Evolutionary conservation across 2,797 vertebrate genomes (phyloP).

Genomic region (Falco concolor): DNA sequence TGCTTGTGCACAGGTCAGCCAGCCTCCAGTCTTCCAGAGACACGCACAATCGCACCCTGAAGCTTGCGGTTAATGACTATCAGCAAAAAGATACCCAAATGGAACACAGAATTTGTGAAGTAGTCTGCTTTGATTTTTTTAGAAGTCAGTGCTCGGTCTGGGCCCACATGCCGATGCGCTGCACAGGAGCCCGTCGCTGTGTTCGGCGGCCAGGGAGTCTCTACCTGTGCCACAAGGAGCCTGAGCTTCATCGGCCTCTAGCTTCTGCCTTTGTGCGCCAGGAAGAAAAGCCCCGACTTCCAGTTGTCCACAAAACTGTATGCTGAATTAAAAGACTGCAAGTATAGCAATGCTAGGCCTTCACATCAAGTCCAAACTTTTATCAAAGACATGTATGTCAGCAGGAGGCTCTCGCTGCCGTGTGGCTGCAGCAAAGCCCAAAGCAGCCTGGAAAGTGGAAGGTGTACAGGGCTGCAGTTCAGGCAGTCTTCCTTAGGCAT

Average conservation of each 20-base stretch:
- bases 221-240: not conserved
- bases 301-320: not conserved
- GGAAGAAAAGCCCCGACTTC: not conserved
- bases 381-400: not conserved
- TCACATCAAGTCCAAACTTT: not conserved
- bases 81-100: not conserved
- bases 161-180: not conserved
- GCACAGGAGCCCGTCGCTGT: rapidly evolving
- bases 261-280: not conserved
- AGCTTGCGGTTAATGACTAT: not conserved
- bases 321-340: not conserved
- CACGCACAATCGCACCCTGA: not conserved
- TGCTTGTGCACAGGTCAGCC: not conserved
- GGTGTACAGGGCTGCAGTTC: not conserved
- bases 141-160: not conserved
- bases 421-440: not conserved
- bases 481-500: not conserved
- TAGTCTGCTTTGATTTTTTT: not conserved
- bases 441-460: not conserved
- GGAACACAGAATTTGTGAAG: not conserved
- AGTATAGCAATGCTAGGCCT: not conserved
- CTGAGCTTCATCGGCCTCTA: not conserved
- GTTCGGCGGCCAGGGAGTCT: not conserved
- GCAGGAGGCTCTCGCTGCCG: not conserved
- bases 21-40: not conserved